Percentiles rank a stretch among this genome's conserved stretches.
Conservation (phyloP, 2,888 invertebrate genomes). For the Cecidostiba fungosa region DNA sequence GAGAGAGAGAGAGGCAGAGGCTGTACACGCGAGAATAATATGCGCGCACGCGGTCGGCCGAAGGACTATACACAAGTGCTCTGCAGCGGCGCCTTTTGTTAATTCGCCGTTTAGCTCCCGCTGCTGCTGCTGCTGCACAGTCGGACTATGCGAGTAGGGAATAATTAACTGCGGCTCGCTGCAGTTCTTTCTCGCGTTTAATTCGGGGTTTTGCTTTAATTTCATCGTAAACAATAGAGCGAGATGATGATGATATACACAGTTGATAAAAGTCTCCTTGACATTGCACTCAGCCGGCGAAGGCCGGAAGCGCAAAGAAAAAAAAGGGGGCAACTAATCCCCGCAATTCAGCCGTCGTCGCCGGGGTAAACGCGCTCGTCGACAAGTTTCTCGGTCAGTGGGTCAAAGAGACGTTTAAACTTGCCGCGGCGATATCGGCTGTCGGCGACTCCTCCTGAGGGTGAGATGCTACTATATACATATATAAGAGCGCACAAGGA, state of each 20-base stretch:
- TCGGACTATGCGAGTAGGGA: neutral
- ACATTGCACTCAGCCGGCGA: slow-evolving; percentile 40
- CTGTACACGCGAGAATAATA: slow-evolving; percentile 1
- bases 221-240: neutral
- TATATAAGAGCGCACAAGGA: no score
- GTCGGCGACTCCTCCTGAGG: slow-evolving; percentile 55
- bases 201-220: neutral
- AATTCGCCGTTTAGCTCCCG: slow-evolving; percentile 30
- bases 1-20: neutral
- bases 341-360: slow-evolving; percentile 40
- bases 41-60: neutral
- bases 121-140: neutral
- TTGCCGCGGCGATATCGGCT: slow-evolving; percentile 53
- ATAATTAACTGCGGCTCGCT: slow-evolving; percentile 17
- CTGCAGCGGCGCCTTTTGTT: slow-evolving; percentile 29
- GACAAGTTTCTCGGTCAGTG: slow-evolving; percentile 59
- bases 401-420: slow-evolving; percentile 62
- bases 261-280: slow-evolving; percentile 26
- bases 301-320: neutral
- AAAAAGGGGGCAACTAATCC: slow-evolving; percentile 27
- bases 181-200: neutral
- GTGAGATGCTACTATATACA: neutral
- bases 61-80: slow-evolving; percentile 1
- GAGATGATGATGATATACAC: neutral
- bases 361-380: slow-evolving; percentile 40